Base-by-base conservation (phyloP, 2,797 vertebrate species). In the Oreonectes daqikongensis region DNA sequence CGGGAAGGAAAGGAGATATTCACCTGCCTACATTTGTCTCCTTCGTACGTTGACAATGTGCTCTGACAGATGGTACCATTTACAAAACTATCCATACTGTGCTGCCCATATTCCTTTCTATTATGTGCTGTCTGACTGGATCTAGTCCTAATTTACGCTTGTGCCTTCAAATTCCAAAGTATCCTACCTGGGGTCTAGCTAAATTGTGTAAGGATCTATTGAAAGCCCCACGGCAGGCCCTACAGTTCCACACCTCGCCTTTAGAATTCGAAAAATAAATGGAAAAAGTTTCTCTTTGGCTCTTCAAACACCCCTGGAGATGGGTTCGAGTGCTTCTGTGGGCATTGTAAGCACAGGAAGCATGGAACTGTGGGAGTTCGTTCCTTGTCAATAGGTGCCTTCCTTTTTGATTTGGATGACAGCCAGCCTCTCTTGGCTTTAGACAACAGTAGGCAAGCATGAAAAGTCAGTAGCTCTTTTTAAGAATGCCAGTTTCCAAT, bases 311-410 rank as follows among this genome's bases (percentile, higher is more conserved):
- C 68, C 79, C 80, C 73, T 79, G 82, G 87, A 88, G 86, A 86
- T 83, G 86, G 79, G 84, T 84, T 80, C 74, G 80, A 78, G 82
- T 80, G 81, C 86, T 86, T 89, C 79, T 50, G 79, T 85, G 84
- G 85, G 86, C 83, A 87, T 85, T 87, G 84, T 89, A 82, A 59
- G 46, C 82, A 86, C 86, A 90, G 87, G 87, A 90, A 90, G 88
- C 84, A 81, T 85, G 82, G 85, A 83, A 88, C 87, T 89, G 89
- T 90, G 88, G 87, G 88, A 90, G 87, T 87, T 88, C 81, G 83
- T 84, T 85, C 78, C 78, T 85, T 82, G 86, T 91, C 90, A 91
- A 89, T 91, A 89, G 89, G 83, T 90, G 86, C 83, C 83, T 86
- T 90, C 85, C 90, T 75, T 80, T 85, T 86, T 82, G 69, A 77